A percentile compares a stretch with the other conserved stretches of the same genome.
Evolutionary conservation across 2,797 vertebrate genomes (phyloP).

Genomic region (Syngnathus acus): DNA sequence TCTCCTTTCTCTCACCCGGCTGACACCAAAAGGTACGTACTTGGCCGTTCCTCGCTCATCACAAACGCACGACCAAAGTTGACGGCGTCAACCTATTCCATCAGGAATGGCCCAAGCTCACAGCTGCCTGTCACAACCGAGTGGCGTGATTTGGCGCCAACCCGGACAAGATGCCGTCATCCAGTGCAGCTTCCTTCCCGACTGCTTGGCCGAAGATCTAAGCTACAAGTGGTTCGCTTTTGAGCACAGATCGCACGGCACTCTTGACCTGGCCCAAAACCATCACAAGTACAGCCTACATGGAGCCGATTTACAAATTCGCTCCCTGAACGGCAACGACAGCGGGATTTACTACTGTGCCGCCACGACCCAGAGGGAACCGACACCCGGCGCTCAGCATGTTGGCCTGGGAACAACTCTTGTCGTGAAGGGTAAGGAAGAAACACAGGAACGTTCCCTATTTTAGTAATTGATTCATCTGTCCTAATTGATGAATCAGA

Average conservation of each 20-base stretch:
- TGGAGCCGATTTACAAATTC: slow-evolving; percentile 28
- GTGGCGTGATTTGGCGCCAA: not conserved
- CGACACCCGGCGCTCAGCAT: not conserved
- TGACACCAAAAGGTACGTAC: slow-evolving; percentile 38
- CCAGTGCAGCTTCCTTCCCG: slow-evolving; percentile 16
- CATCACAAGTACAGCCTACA: slow-evolving; percentile 20
- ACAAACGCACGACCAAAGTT: not conserved
- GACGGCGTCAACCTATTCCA: slow-evolving; percentile 18
- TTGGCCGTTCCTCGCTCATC: not conserved
- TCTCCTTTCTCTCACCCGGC: slow-evolving; percentile 25
- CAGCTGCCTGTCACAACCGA: slow-evolving; percentile 26
- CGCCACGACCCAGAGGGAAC: fast-evolving
- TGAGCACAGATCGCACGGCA: slow-evolving; percentile 9
- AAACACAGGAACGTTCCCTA: not conserved
- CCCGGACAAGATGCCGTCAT: slow-evolving; percentile 24
- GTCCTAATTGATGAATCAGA: no score
- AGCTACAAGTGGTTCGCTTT: slow-evolving; percentile 51
- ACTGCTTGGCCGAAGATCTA: fast-evolving
- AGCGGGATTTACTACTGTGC: slow-evolving; percentile 68
- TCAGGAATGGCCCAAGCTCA: slow-evolving; percentile 2
- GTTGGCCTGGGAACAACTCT: slow-evolving; percentile 55
- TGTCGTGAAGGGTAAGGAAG: slow-evolving; percentile 55
- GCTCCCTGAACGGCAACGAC: slow-evolving; percentile 39
- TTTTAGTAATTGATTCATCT: no score
- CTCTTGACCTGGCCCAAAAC: not conserved